These are phyloP conservation scores for Drosophila helvetica DNA, from an alignment of 2,888 invertebrate genomes.

Conservation along the genomic window DNA sequence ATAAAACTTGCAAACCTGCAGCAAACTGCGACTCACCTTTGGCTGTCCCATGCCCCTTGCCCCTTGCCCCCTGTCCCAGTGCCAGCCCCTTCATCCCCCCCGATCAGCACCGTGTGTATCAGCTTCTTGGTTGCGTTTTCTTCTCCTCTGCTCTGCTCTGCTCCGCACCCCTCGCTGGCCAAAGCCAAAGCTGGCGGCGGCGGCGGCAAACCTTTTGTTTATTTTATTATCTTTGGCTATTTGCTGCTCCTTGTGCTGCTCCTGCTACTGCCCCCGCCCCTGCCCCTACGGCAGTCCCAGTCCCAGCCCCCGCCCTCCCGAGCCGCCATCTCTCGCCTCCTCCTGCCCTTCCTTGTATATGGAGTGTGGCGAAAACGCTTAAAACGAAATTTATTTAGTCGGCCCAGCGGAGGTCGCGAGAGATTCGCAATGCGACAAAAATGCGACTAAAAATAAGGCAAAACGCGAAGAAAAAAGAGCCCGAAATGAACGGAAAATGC, in stretches of 20 bases:
- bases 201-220: constrained; percentile 76
- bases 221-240: constrained; percentile 78
- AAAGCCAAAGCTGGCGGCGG: constrained; percentile 29
- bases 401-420: constrained; percentile 56
- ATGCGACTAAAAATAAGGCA: constrained; percentile 72
- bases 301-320: constrained; percentile 14
- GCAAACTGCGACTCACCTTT: constrained; percentile 68
- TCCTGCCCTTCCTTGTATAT: constrained; percentile 69
- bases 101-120: constrained; percentile 31
- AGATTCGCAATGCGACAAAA: constrained; percentile 79
- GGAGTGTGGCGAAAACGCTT: constrained; percentile 81
- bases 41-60: constrained; percentile 12
- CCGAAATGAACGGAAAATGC: constrained; percentile 28
- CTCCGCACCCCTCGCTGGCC: too few relatives aligned
- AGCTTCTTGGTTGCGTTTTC: constrained; percentile 62
- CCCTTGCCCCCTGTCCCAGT: constrained; percentile 4
- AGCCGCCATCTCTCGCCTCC: constrained; percentile 10
- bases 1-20: constrained; percentile 76
- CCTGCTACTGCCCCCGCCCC: constrained; percentile 14
- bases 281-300: not conserved
- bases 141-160: constrained; percentile 44
- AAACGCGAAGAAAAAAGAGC: constrained; percentile 42
- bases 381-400: constrained; percentile 81
- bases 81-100: constrained; percentile 8
- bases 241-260: constrained; percentile 53